Evolutionary conservation across 2,888 invertebrate genomes (phyloP), one percentile per base, ranked within the genome.

Genomic region (Agapostemon virescens): DNA sequence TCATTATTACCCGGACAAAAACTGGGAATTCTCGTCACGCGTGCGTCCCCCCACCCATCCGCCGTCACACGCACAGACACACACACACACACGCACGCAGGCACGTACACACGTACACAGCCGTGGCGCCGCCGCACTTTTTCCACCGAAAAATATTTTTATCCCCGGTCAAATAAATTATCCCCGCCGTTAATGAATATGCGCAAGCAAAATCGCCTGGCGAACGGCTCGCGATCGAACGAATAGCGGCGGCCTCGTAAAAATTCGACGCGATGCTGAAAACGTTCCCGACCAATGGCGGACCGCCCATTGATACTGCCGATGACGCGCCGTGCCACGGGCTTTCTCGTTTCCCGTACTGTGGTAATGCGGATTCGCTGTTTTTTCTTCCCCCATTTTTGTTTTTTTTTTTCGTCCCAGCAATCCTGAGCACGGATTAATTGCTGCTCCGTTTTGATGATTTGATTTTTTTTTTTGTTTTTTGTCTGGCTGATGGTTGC

Each of bases 181-280:
- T 80, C 69, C 49, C n/a, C 20, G 49, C 26, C 79, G 79, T 79
- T 81, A 79, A 79, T 81, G 74, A 81, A 81, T 81, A 79, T 64
- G 74, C 52, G 69, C 58, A 45, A 79, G 70, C 61, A 58, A 81
- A 79, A 74, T 79, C 79, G 79, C 49, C 49, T 49, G 40, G 36
- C 58, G 66, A 66, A 77, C 75, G 69, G 36, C 61, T 55, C 63
- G 42, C 78, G 79, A 80, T 78, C 78, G 73, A 58, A 66, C 36
- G 49, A 26, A 38, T 20, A 49, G 15, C 36, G 13, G n/a, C 26
- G 55, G 20, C 42, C 42, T 26, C 30, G 77, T 68, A 78, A 69
- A 78, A 71, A 71, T 71, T 63, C 63, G 71, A 63, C 63, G 61
- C 33, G 61, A 36, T 42, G 63, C n/a, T 45, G 71, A 33, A 71